Percentiles rank a stretch among this genome's conserved stretches.
phyloP scores from a whole-genome alignment of 2,797 vertebrate genomes.

The Ibycter americanus region DNA sequence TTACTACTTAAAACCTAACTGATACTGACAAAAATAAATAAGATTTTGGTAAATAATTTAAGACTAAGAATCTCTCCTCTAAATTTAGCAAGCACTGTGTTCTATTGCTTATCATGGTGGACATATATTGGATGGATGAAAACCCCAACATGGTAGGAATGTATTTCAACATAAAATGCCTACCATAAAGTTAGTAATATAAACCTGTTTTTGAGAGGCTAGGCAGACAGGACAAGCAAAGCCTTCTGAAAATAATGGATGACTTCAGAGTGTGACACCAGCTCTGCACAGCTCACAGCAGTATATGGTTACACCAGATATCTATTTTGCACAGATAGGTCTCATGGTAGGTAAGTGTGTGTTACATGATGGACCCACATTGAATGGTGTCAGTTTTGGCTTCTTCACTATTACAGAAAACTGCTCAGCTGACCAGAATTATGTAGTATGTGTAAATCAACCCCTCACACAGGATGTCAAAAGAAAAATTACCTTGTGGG shows the following conservation, averaged over 20 bases:
- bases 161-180: background rate
- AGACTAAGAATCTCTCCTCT: background rate
- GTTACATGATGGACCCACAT: background rate
- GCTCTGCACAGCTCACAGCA: background rate
- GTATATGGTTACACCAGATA: conserved; percentile 44
- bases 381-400: conserved; percentile 13
- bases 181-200: background rate
- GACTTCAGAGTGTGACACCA: conserved; percentile 46
- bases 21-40: background rate
- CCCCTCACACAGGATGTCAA: background rate
- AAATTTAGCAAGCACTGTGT: background rate
- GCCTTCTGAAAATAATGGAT: conserved; percentile 63
- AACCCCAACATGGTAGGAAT: background rate
- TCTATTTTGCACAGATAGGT: conserved; percentile 34
- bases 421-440: conserved; percentile 42
- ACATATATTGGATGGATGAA: background rate
- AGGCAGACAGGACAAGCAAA: background rate
- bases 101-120: background rate
- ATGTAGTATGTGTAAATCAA: conserved; percentile 4
- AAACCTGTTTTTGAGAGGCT: conserved; percentile 20
- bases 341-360: conserved; percentile 33
- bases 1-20: background rate
- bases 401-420: conserved; percentile 10
- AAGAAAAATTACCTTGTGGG: background rate
- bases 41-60: background rate